These are phyloP conservation scores for Euphydryas editha DNA, from an alignment of 2,888 invertebrate genomes.

Conservation along the genomic window DNA sequence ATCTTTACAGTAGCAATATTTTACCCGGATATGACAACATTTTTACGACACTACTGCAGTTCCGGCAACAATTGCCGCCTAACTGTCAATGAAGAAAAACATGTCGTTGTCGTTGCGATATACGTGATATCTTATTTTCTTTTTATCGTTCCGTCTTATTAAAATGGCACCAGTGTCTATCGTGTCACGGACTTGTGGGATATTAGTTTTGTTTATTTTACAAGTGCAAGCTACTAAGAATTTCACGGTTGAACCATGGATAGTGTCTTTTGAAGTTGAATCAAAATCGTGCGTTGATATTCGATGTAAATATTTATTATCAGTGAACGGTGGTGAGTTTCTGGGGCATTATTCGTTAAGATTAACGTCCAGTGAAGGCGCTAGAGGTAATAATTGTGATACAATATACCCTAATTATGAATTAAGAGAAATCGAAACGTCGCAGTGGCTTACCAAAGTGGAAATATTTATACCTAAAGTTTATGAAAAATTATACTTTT, in stretches of 20 bases:
- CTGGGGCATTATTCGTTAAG: conserved; percentile 74
- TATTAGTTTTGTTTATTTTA: conserved; percentile 64
- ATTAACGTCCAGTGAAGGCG: conserved; percentile 62
- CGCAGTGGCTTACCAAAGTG: conserved; percentile 57
- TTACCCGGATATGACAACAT: conserved; percentile 63
- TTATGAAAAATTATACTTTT: conserved; percentile 66
- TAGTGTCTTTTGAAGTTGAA: conserved; percentile 47
- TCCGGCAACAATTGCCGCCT: conserved; percentile 76
- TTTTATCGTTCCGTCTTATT: conserved; percentile 51
- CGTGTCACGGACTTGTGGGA: conserved; percentile 79
- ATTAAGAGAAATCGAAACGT: conserved; percentile 63
- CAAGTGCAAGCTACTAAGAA: conserved; percentile 48
- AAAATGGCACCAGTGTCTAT: conserved; percentile 68
- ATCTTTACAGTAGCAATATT: conserved; percentile 7
- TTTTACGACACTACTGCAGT: conserved; percentile 59
- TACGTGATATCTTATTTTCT: conserved; percentile 56
- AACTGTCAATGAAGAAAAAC: conserved; percentile 69
- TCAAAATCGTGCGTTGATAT: conserved; percentile 47
- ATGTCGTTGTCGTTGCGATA: conserved; percentile 62
- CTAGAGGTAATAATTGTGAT: conserved; percentile 65
- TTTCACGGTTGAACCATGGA: conserved; percentile 45
- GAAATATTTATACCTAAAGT: conserved; percentile 60
- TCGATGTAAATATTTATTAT: conserved; percentile 78
- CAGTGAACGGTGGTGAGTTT: conserved; percentile 68
- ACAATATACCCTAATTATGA: conserved; percentile 69